These are phyloP conservation scores for Bungarus multicinctus DNA, from an alignment of 2,113 vertebrate species.

Conservation along the genomic window DNA sequence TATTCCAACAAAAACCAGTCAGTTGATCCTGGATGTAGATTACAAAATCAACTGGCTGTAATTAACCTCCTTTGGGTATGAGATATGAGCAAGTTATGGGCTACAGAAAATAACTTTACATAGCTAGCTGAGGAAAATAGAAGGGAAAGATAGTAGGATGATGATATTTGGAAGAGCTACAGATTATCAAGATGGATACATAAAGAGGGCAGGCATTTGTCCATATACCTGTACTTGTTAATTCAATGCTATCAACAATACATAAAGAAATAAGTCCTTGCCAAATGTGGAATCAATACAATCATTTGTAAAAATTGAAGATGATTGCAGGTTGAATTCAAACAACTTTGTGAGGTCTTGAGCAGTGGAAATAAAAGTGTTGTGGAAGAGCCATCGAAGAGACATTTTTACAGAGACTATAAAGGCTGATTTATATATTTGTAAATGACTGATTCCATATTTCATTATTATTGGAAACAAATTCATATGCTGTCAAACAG, in stretches of 20 bases:
- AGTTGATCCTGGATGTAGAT: background rate
- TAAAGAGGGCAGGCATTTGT: background rate
- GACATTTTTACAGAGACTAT: background rate
- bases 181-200: background rate
- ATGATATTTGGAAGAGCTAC: background rate
- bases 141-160: background rate
- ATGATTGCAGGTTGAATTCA: background rate
- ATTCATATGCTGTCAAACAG: background rate
- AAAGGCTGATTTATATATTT: background rate
- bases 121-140: background rate
- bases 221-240: background rate
- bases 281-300: background rate
- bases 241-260: background rate
- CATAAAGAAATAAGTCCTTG: background rate
- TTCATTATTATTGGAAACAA: background rate
- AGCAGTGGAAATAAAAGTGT: background rate
- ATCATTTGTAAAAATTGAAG: background rate
- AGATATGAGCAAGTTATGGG: background rate
- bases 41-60: background rate
- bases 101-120: background rate
- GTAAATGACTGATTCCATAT: background rate
- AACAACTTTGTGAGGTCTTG: background rate
- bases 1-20: background rate
- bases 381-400: background rate
- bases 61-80: background rate